Conservation (phyloP, 2,113 vertebrate species). For the Mirza zaza region DNA sequence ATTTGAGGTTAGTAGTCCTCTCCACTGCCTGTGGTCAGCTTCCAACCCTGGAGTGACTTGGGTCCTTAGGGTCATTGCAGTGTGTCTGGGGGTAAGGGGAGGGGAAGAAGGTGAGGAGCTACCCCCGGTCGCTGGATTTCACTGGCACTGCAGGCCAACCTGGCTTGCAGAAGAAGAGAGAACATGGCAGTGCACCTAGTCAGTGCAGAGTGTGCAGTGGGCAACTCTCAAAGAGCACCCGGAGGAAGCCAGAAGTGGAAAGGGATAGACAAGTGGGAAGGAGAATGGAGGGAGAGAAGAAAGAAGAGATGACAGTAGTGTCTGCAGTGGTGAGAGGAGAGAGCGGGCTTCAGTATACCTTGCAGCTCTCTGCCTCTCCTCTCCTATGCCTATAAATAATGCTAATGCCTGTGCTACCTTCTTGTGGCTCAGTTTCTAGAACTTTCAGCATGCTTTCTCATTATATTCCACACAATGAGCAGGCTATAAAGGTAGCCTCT, state of each 20-base stretch:
- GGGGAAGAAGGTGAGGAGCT: fast-evolving
- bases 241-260: neutral
- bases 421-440: neutral
- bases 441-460: neutral
- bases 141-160: neutral
- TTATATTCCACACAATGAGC: too few species aligned
- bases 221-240: neutral
- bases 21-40: neutral
- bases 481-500: neutral
- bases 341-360: too few species aligned
- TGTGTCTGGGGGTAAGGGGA: too few species aligned
- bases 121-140: neutral
- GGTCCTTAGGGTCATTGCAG: neutral
- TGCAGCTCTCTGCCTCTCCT: neutral
- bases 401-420: neutral
- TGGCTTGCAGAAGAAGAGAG: neutral
- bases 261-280: neutral
- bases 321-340: neutral
- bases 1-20: neutral
- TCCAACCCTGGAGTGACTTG: neutral
- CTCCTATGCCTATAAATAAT: neutral
- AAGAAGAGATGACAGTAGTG: neutral
- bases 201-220: neutral
- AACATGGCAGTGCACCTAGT: fast-evolving
- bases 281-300: neutral